phyloP scores from a whole-genome alignment of 2,888 invertebrate genomes.

The Netelia fuscicornis region DNA sequence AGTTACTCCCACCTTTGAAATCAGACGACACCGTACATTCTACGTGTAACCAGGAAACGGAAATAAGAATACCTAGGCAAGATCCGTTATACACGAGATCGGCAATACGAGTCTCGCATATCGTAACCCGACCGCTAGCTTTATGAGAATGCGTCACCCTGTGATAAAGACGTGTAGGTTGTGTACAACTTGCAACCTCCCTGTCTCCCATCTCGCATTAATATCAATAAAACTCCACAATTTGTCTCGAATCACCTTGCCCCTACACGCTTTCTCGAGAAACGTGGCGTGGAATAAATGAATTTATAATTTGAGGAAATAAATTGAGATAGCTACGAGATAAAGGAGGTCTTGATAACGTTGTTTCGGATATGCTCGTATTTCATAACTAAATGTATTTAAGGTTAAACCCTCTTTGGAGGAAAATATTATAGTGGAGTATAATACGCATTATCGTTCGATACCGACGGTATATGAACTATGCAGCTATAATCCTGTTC shows the following conservation, averaged over 20 bases:
- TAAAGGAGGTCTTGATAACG: too few relatives aligned
- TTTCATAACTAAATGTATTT: too few relatives aligned
- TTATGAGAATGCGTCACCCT: not conserved
- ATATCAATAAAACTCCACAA: constrained; percentile 10
- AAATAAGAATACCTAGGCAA: not conserved
- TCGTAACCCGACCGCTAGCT: too few relatives aligned
- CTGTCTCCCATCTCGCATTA: constrained; percentile 7
- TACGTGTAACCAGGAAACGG: not conserved
- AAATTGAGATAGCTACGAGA: not conserved
- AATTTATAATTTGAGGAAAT: constrained; percentile 14
- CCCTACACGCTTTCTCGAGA: not conserved
- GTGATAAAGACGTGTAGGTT: not conserved
- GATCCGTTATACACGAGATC: not conserved
- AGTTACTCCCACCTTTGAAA: not conserved
- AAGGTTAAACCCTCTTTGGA: not conserved
- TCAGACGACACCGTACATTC: constrained; percentile 31
- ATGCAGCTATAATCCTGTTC: not conserved
- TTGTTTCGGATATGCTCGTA: too few relatives aligned
- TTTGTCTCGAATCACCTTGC: not conserved
- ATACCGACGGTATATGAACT: not conserved
- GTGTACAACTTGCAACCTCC: not conserved
- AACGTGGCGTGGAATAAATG: constrained; percentile 16
- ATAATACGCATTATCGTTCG: constrained; percentile 13
- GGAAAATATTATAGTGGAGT: constrained; percentile 4
- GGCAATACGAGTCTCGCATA: too few relatives aligned